These are phyloP conservation scores for Chalcosyrphus nemorum DNA, from an alignment of 2,888 invertebrate genomes.

Conservation along the genomic window DNA sequence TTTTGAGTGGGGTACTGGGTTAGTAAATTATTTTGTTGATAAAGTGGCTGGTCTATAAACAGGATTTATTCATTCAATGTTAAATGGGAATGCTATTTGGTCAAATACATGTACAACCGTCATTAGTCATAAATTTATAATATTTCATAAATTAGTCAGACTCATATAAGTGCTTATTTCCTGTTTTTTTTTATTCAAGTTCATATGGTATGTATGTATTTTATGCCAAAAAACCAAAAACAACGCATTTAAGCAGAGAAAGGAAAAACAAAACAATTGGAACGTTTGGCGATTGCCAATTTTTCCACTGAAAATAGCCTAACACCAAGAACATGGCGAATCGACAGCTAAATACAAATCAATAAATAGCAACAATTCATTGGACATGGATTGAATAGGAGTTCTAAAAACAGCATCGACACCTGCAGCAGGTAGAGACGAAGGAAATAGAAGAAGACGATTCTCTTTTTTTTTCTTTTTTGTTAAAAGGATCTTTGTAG, in stretches of 20 bases:
- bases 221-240: neutral
- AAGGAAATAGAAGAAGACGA: no score
- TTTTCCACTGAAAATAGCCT: constrained; percentile 40
- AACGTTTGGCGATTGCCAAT: neutral
- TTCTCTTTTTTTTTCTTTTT: no score
- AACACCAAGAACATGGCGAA: constrained; percentile 42
- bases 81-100: no score
- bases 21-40: neutral
- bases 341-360: constrained; percentile 13
- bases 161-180: no score
- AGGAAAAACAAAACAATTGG: neutral
- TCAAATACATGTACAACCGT: no score
- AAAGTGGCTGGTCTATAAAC: neutral
- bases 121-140: no score
- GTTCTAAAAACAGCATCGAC: constrained; percentile 44
- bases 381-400: neutral
- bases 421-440: constrained; percentile 52
- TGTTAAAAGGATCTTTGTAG: constrained; percentile 24
- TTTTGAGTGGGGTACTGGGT: neutral
- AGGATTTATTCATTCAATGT: no score
- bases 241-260: constrained; percentile 10
- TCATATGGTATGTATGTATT: no score
- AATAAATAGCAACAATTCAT: constrained; percentile 26
- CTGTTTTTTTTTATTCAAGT: no score
- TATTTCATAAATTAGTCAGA: no score